Conservation (phyloP, 2,113 vertebrate species). For the Sinocyclocheilus maitianheensis region DNA sequence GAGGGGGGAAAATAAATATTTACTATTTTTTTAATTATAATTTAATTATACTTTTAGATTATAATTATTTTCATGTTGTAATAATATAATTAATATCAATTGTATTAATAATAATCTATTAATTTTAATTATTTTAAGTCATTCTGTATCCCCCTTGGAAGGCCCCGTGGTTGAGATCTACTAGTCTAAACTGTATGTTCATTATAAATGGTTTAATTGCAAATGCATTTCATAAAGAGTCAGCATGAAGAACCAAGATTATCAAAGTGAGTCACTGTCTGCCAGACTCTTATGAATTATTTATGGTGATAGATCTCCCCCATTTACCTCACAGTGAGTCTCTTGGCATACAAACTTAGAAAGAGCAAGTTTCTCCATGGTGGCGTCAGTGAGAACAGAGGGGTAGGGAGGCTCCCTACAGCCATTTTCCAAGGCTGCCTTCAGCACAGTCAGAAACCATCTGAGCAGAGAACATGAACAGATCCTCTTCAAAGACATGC, state of each 20-base stretch:
- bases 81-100: too few relatives aligned
- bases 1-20: neutral
- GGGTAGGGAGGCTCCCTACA: conserved; percentile 92
- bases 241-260: conserved; percentile 8
- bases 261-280: neutral
- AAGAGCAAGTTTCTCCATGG: conserved; percentile 94
- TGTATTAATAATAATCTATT: neutral
- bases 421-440: conserved; percentile 92
- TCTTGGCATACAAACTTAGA: conserved; percentile 95
- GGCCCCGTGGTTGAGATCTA: neutral
- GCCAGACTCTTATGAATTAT: conserved; percentile 11
- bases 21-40: too few relatives aligned
- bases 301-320: neutral
- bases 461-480: conserved; percentile 65
- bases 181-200: neutral
- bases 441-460: conserved; percentile 86
- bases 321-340: conserved; percentile 87
- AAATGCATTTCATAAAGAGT: neutral
- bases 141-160: neutral
- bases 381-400: conserved; percentile 90
- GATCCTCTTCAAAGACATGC: neutral
- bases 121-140: neutral
- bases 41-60: too few relatives aligned
- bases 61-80: too few relatives aligned
- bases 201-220: neutral